Evolutionary conservation across 2,888 invertebrate genomes (phyloP).

Genomic region (Campaea margaritaria): DNA sequence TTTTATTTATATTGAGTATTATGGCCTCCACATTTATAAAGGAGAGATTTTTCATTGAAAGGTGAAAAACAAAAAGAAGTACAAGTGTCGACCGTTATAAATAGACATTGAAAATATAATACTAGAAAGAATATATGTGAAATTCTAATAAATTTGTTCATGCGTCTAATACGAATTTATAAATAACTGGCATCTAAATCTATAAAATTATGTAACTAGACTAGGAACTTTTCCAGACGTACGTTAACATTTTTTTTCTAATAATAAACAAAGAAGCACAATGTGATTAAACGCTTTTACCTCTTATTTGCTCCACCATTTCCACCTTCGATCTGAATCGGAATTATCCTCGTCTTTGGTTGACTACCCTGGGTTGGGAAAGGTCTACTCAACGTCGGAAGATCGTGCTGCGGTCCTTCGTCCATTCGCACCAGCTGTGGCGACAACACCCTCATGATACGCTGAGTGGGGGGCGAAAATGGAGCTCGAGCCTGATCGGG

Average conservation of each 20-base stretch:
- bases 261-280: neutral
- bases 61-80: neutral
- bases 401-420: constrained; percentile 68
- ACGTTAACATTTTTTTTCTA: neutral
- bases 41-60: neutral
- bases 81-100: neutral
- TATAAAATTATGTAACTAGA: neutral
- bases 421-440: constrained; percentile 83
- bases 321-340: constrained; percentile 85
- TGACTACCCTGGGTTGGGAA: constrained; percentile 69
- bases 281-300: constrained; percentile 48
- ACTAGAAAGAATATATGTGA: constrained; percentile 1
- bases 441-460: constrained; percentile 80
- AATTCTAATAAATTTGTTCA: neutral
- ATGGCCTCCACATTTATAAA: neutral
- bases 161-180: neutral
- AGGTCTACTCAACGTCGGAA: constrained; percentile 70
- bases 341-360: constrained; percentile 85
- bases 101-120: neutral
- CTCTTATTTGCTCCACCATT: constrained; percentile 74
- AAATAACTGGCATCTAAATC: neutral
- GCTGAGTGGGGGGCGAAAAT: constrained; percentile 80
- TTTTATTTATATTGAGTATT: neutral
- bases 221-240: too few species aligned
- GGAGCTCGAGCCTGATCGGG: constrained; percentile 58